Base-by-base conservation (phyloP, 2,113 vertebrate species). In the Tauraco erythrolophus region DNA sequence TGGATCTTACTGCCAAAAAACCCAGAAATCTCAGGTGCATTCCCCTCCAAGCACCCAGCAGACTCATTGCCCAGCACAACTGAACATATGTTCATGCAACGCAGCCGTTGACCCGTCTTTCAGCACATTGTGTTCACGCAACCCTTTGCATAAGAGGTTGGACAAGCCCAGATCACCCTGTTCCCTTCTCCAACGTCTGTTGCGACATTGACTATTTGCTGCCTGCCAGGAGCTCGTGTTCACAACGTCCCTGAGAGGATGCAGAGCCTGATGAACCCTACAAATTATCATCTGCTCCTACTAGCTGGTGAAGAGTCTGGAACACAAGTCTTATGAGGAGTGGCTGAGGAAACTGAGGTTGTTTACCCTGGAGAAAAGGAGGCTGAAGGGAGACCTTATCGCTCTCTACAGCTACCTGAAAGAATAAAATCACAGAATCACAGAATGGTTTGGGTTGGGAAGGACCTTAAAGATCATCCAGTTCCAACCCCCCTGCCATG, bases 71-170 rank as follows among this genome's bases (percentile, higher is more conserved):
- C 21, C 2, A 0, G 61, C 43, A 69, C 11, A 64, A 69, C 25
- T 6, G 1, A n/a, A 57, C 2, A 4, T 19, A 5, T 0, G 1
- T 27, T 35, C 15, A 14, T 12, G 17, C 21, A 19, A 27, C 5
- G 2, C 53, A 35, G 27, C 45, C 10, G 2, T 23, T 80, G 72
- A 27, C 41, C 71, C 6, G 0, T 31, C 0, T 5, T 2, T n/a
- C 1, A 1, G 78, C 69, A 88, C 30, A 0, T 8, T 3, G 1
- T 50, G 86, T 85, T 82, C 60, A 6, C 22, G 7, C 12, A 22
- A 5, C 1, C 6, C 19, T 53, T 94, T 82, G 56, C 2, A 2
- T 3, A 70, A 94, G 62, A 84, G 27, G 24, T 3, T 39, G 81
- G 80, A 66, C 37, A 57, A 76, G 46, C 4, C 25, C 60, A 23